phyloP scores from a whole-genome alignment of 2,797 vertebrate genomes.

The Sebastes ruberrimus region DNA sequence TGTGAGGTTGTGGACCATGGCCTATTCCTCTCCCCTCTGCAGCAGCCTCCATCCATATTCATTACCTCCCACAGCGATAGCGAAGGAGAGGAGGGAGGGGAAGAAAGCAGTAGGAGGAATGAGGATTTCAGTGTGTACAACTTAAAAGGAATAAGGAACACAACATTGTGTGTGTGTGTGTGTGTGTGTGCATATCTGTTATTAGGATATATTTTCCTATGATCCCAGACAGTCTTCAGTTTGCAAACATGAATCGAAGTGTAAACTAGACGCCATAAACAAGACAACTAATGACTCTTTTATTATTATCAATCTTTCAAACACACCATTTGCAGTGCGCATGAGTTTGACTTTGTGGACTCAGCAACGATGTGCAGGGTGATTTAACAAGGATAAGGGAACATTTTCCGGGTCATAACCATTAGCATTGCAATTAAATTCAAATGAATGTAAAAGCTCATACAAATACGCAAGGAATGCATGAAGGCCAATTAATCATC shows the following conservation, averaged over 20 bases:
- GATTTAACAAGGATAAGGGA: slow-evolving; percentile 50
- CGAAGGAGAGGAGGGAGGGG: slow-evolving; percentile 19
- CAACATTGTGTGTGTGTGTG: neutral
- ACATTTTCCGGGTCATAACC: slow-evolving; percentile 56
- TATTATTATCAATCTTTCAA: slow-evolving; percentile 53
- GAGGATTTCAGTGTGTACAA: slow-evolving; percentile 20
- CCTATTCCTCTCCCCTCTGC: slow-evolving; percentile 58
- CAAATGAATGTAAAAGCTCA: slow-evolving; percentile 47
- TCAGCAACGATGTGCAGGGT: slow-evolving; percentile 57
- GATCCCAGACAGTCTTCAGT: neutral
- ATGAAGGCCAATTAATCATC: slow-evolving; percentile 30
- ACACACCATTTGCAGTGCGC: slow-evolving; percentile 40
- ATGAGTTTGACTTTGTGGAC: slow-evolving; percentile 58
- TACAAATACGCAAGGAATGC: slow-evolving; percentile 27
- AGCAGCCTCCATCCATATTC: slow-evolving; percentile 72
- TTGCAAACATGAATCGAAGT: slow-evolving; percentile 33
- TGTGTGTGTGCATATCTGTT: neutral
- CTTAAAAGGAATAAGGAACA: slow-evolving; percentile 31
- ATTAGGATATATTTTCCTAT: slow-evolving; percentile 11
- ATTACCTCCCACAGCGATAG: slow-evolving; percentile 67
- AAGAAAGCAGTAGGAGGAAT: slow-evolving; percentile 27
- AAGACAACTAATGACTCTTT: slow-evolving; percentile 32
- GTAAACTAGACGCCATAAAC: slow-evolving; percentile 42
- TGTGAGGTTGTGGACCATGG: slow-evolving; percentile 40
- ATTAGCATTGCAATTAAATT: slow-evolving; percentile 63